Base-by-base conservation (phyloP, 2,113 vertebrate genomes). In the Athene cunicularia region DNA sequence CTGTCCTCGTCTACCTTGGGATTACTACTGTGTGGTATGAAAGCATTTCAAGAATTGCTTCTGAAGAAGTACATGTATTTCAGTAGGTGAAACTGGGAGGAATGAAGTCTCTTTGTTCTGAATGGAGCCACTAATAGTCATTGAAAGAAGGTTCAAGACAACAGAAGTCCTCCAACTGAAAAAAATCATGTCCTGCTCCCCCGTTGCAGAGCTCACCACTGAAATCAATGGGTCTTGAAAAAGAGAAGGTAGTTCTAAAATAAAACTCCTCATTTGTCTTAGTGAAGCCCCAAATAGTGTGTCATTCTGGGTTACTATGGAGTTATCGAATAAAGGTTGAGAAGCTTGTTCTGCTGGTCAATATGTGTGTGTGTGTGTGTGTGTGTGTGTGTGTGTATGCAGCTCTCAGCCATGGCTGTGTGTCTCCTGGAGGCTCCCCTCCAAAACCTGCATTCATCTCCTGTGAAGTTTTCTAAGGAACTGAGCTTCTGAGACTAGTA, bases 341-440 rank as follows among this genome's bases (percentile, higher is more conserved):
- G 74, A 67, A 90, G 70, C 49, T 82, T 47, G 47, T 86, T 94
- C 77, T 94, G 81, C 62, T 94, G 81, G 88, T 94, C 93, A 76
- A 70, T 86, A 82, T 18, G 73, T 59, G 50, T 11, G 26, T 41
- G 41, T 41, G 41, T 41, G 41, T 41, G 41, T 41, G 43, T 43
- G 43, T 43, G 43, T 43, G 43, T 16, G 45, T 16, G 75, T 58
- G 76, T 10, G 59, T 67, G 79, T 59, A 43, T 11, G 22, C 64
- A 89, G 35, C 56, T 72, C 53, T 73, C 58, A 18, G 27, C 53
- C 23, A 49, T 11, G 58, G 27, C 67, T 73, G 8, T 66, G 39
- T 37, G 8, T 49, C 26, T 93, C 67, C 71, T 27, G 55, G 17
- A 68, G 14, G 16, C 28, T 85, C 39, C 33, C 15, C 67, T 94